Base-by-base conservation (phyloP, 2,797 vertebrate species). In the Danio choprae region DNA sequence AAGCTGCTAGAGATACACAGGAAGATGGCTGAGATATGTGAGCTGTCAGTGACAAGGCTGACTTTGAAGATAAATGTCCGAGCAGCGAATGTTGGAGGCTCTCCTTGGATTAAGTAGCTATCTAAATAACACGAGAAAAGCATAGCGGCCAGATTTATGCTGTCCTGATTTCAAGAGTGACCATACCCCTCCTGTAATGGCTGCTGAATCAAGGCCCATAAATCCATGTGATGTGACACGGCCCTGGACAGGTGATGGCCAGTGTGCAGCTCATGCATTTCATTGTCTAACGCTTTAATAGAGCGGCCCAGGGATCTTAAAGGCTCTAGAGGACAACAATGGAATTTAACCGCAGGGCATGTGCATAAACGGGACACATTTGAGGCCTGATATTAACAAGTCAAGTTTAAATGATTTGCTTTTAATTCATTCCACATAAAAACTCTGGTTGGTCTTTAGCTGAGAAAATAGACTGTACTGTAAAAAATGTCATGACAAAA, bases 1-100 rank as follows among this genome's bases (percentile, higher is more conserved):
- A 58, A 69, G 29, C 51, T 69, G 43, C 68, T 70, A n/a, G 56
- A 56, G 18, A n/a, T 12, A 20, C 11, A 29, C 41, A 59, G 36
- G 38, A 73, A 43, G 5, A 59, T 4, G 0, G 53, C 6, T 22
- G 44, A 51, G 20, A 51, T 53, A 51, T 60, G 50, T 18, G 46
- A 69, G 38, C 15, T 20, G 51, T 64, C 60, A 40, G 55, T 48
- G 22, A 75, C 75, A 78, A 78, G 40, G 84, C 71, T 82, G 75
- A 7, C 59, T 77, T 76, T 75, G 41, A 72, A 76, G 79, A 65
- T n/a, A 84, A 77, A 84, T 79, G 77, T 89, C 84, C 85, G 77
- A 29, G 53, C 55, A 48, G 72, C 67, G 44, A 79, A 63, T 22
- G 36, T 43, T 50, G 69, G 38, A 56, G 59, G 83, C 40, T 62